phyloP scores from a whole-genome alignment of 2,113 vertebrate genomes.

The Gambusia holbrooki region DNA sequence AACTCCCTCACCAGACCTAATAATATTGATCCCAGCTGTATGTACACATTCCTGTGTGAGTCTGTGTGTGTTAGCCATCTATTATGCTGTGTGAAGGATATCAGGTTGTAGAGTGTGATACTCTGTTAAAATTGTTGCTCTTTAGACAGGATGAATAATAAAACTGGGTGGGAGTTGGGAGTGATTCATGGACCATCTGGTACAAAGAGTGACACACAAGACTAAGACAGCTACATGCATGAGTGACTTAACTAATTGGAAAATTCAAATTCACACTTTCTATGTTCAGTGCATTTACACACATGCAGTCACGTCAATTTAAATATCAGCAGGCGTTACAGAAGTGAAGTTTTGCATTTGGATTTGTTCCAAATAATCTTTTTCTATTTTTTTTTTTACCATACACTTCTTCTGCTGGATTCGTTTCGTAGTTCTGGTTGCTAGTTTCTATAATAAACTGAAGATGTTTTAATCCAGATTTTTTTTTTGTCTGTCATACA shows the following conservation, averaged over 20 bases:
- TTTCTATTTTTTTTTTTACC: neutral
- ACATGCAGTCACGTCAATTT: neutral
- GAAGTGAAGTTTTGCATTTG: neutral
- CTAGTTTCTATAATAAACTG: neutral
- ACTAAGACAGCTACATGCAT: slow-evolving; percentile 42
- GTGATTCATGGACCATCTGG: slow-evolving; percentile 78
- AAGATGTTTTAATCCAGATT: neutral
- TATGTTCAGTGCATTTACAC: neutral
- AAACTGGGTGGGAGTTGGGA: slow-evolving; percentile 67
- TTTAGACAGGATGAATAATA: slow-evolving; percentile 75
- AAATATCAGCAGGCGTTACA: neutral
- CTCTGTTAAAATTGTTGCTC: slow-evolving; percentile 66
- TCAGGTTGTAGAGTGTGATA: slow-evolving; percentile 47
- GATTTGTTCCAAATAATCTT: neutral
- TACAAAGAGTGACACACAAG: slow-evolving; percentile 59
- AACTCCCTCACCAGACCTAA: slow-evolving; percentile 16
- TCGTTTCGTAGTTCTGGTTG: neutral
- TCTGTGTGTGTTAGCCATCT: slow-evolving; percentile 3
- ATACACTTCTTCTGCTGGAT: neutral
- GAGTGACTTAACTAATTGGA: neutral
- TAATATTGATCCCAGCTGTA: slow-evolving; percentile 32
- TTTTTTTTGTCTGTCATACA: neutral
- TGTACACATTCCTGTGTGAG: neutral
- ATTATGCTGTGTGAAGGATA: slow-evolving; percentile 6
- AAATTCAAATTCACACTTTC: neutral